Conservation (phyloP, 2,113 vertebrate genomes). For the Desmodus rotundus region DNA sequence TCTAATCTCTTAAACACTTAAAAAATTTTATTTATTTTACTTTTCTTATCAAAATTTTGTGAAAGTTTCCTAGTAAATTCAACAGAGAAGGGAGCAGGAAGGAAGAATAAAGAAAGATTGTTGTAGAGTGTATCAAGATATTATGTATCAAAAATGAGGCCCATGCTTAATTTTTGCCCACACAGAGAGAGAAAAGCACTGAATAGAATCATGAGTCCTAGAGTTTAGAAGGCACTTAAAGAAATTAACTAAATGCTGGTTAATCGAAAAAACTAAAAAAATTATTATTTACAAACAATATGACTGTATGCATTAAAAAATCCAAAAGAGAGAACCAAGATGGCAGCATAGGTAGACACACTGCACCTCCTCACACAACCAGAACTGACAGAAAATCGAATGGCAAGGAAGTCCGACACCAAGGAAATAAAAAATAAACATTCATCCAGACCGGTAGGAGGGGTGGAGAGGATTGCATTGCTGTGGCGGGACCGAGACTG, state of each 20-base stretch:
- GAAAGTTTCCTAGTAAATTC: not conserved
- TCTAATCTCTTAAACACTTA: not conserved
- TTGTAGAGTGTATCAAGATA: not conserved
- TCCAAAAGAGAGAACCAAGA: too few species aligned
- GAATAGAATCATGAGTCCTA: not conserved
- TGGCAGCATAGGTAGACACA: too few species aligned
- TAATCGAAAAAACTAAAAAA: conserved; percentile 5
- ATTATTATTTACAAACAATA: not conserved
- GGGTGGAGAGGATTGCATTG: too few species aligned
- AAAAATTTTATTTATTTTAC: not conserved
- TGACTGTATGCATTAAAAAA: not conserved
- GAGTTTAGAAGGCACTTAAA: not conserved
- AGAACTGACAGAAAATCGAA: too few species aligned
- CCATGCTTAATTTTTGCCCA: not conserved
- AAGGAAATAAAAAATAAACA: too few species aligned
- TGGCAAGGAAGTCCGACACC: too few species aligned
- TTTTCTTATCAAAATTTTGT: not conserved
- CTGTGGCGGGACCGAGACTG: too few species aligned
- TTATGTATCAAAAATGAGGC: not conserved
- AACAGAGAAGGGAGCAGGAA: not conserved
- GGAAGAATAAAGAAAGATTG: not conserved
- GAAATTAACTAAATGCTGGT: not conserved
- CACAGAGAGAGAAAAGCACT: not conserved
- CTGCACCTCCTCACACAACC: too few species aligned
- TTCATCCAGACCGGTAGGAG: too few species aligned